Evolutionary conservation across 1,140 invertebrate species (phyloP), one percentile per base, ranked within the genome.

Genomic region (Oppia nitens): DNA sequence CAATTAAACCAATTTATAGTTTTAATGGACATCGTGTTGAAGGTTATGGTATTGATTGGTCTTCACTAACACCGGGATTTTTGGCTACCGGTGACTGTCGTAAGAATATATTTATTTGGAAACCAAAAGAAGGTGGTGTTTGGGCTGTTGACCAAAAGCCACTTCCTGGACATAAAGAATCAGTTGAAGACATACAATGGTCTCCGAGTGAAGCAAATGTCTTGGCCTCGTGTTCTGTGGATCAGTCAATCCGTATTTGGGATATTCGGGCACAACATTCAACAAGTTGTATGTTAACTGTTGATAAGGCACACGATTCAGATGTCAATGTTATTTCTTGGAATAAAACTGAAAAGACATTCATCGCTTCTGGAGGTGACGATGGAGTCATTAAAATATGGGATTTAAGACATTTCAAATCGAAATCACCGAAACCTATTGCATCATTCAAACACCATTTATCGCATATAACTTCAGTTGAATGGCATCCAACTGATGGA

Each of bases 121-220:
- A 78, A 63, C 83, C 87, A 14, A 72, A 73, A 62, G 79, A 90
- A 66, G 74, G 73, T 24, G 79, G 75, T 53, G 74, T 77, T 1
- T 78, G 75, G 47, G 74, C 78, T 65, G 87, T 98, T 9, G 87
- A 95, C 73, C 85, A 92, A 68, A 75, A 83, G 52, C 84, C 93
- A 1, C 80, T 88, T 59, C 77, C 80, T 61, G 90, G 85, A 1
- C 95, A 99, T 69, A 83, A 81, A 23, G 81, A 79, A 47, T 98
- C 93, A 55, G 89, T 99, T 6, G 96, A 99, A 77, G 96, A 99
- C 74, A 76, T 99, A 60, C 91, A 97, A 67, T 99, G 96, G 95
- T 98, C 93, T 60, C 92, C 93, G 2, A 95, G 83, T 75, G 95
- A 99, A 76, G 77, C 73, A 68, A 83, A 87, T 76, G 90, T 79